Base-by-base conservation (phyloP, 2,888 invertebrate genomes). In the Gastracanthus pulcherrimus region DNA sequence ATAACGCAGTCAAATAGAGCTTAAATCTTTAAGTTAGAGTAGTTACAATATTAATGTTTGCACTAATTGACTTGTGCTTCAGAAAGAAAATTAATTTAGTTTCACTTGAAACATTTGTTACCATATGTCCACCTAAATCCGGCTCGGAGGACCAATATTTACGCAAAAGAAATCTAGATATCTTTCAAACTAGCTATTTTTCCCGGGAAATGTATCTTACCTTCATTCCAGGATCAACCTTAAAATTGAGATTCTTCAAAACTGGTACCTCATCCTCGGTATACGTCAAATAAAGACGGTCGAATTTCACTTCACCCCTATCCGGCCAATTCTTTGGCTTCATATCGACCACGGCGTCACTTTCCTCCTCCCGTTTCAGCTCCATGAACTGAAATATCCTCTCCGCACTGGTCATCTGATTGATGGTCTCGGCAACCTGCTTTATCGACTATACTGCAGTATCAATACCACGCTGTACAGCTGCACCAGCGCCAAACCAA, bases 361-460 rank as follows among this genome's bases (percentile, higher is more conserved):
- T 94, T 19, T 94, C 94, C 16, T 94, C 92, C 91, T 97, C 97
- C 60, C 95, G 93, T 0, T 95, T 95, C 36, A 97, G 91, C 16
- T 94, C 93, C 0, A 95, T 94, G 90, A 96, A 97, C 89, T 97
- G 96, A 26, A 96, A 89, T 2, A 97, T 94, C 69, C 97, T 93
- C 89, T 97, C 97, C 0, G 97, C 97, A 76, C 95, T 95, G 3
- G 95, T 95, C 95, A 96, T 96, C 87, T 95, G 95, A 16, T 95
- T 94, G 74, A 95, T 93, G 38, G 94, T 94, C 89, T 97, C 95
- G 0, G 97, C 95, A 41, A 95, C 94, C 89, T 96, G 96, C 79
- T 96, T 93, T 83, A 97, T 94, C 16, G 96, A n/a, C n/a, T 96
- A 92, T 95, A 95, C 89, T 96, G 96, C 80, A 97, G 94, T 84